A percentile compares a stretch with the other conserved stretches of the same genome.
phyloP scores from a whole-genome alignment of 1,140 invertebrate species.

The Drosophila obscura region DNA sequence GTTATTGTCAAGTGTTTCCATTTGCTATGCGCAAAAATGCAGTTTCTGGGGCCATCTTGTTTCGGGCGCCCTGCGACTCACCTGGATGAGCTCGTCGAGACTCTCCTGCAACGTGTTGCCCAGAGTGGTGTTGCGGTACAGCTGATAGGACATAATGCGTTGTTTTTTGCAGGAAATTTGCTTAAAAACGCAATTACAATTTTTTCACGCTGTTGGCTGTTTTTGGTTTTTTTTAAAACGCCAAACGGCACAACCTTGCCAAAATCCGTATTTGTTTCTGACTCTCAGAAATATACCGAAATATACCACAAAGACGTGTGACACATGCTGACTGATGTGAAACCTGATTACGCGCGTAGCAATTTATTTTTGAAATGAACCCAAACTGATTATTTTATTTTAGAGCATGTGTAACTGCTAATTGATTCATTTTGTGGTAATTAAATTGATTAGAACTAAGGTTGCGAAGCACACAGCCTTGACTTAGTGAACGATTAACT shows the following conservation, averaged over 20 bases:
- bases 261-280: too few species aligned
- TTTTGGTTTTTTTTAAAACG: too few species aligned
- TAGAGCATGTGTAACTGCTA: slow-evolving; percentile 1
- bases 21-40: slow-evolving; percentile 40
- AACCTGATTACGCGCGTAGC: too few species aligned
- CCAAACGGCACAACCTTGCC: too few species aligned
- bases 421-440: slow-evolving; percentile 21
- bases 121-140: slow-evolving; percentile 98
- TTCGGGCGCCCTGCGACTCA: slow-evolving; percentile 64
- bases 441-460: slow-evolving; percentile 4
- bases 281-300: too few species aligned
- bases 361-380: neutral
- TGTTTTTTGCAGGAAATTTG: neutral
- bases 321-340: too few species aligned
- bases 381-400: neutral
- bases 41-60: slow-evolving; percentile 78
- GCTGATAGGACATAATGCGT: slow-evolving; percentile 94
- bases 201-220: too few species aligned
- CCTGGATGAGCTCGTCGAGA: slow-evolving; percentile 95
- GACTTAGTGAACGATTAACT: neutral
- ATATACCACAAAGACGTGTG: too few species aligned
- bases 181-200: too few species aligned
- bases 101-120: slow-evolving; percentile 98
- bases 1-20: slow-evolving; percentile 19
- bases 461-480: slow-evolving; percentile 4